Base-by-base conservation (phyloP, 2,797 vertebrate species). In the Xenentodon cancila region DNA sequence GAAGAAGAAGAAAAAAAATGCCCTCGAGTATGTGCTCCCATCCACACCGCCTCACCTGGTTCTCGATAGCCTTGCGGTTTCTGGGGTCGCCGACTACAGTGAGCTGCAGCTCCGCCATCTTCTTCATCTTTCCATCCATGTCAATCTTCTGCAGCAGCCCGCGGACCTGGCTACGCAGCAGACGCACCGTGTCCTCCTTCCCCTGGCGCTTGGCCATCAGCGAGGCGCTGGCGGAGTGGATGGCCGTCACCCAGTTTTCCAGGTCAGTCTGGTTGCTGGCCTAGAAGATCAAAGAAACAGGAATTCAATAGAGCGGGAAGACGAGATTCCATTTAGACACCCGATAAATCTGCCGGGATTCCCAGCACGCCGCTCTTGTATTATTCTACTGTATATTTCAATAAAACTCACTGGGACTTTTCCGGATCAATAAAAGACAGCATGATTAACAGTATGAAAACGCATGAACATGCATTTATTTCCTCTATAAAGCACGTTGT, bases 101-200 rank as follows among this genome's bases (percentile, higher is more conserved):
- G 50, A 98, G 92, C 87, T 98, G 96, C 57, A 98, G 73, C 82
- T 97, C 96, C 0, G 96, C 97, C 96, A 97, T 98, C 91, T 98
- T 98, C 88, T 93, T 96, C 97, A 98, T 98, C 89, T 98, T 98
- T 76, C 95, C 93, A 52, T 98, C 97, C 96, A 98, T 97, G 83
- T 98, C 96, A 13, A 96, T 95, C 90, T 98, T 97, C 90, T 97
- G 96, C 45, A 96, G 93, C 3, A 98, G 92, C 66, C 84, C 92
- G 11, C 93, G 94, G 9, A 94, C 94, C 87, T 97, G 95, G 85
- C 84, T 96, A 79, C 93, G 93, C 59, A 98, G 91, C 52, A 98
- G 85, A 45, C 94, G 93, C 53, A 97, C 89, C 0, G 97, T 98
- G 64, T 98, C 97, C 81, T 98, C 96, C 75, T 97, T 97, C 40